Base-by-base conservation (phyloP, 2,113 vertebrate genomes). In the Nematolebias whitei region DNA sequence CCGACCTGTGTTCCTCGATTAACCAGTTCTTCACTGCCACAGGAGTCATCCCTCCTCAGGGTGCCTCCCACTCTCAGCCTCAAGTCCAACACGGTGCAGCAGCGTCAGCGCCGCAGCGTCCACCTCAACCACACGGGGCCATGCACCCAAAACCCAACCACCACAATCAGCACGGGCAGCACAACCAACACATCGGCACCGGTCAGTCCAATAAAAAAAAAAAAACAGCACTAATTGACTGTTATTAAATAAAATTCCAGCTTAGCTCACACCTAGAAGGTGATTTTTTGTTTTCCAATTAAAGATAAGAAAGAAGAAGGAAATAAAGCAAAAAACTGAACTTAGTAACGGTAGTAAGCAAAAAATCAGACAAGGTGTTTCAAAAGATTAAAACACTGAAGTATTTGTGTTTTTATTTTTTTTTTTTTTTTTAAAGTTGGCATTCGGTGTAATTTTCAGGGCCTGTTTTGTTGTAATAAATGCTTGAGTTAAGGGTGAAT, bases 11-110 rank as follows among this genome's bases (percentile, higher is more conserved):
- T 63, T 95, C 94, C 80, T 95, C 94, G 53, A 93, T 96, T 68
- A 95, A 95, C 90, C 94, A 94, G 51, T 95, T 96, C 84, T 95
- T 96, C 83, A 88, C 93, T 19, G 93, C 93, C 82, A 96, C 95
- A 9, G 94, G 95, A 73, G 93, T 95, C 76, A 94, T 95, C 84
- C 93, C 93, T 45, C 91, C 93, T 45, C 93, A 93, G 79, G 90
- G 93, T 61, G 83, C 87, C 24, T 64, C 91, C 68, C 93, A 91
- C 73, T 88, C 91, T 11, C 92, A 84, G 78, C 69, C 92, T 74
- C 92, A 92, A 91, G 88, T 90, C 90, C 90, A 82, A 73, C 88
- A 83, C 62, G 54, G 74, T 2, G 60, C 92, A 75, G 79, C 88
- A 82, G 56, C 89, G 47, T 86, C 87, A 80, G 92, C 78, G 13